These are phyloP conservation scores for Drosophila antonietae DNA, from an alignment of 2,888 invertebrate species.

Conservation along the genomic window DNA sequence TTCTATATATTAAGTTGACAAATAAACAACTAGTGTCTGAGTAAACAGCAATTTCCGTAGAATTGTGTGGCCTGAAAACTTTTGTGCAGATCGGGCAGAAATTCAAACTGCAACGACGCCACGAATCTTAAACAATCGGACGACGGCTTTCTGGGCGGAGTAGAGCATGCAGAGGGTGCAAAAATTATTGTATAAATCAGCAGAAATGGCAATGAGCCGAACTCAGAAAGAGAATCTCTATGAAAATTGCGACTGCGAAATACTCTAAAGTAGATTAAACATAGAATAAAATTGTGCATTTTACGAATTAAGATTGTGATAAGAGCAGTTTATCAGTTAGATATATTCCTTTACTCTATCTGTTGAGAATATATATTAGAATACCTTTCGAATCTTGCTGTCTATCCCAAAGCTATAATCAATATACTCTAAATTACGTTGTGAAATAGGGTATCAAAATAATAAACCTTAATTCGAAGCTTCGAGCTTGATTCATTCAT, in stretches of 20 bases:
- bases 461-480: conserved; percentile 77
- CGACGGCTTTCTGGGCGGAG: conserved; percentile 26
- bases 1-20: conserved; percentile 25
- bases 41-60: conserved; percentile 60
- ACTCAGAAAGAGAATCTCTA: neutral
- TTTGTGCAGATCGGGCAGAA: conserved; percentile 68
- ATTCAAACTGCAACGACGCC: conserved; percentile 73
- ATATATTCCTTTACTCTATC: neutral
- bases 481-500: conserved; percentile 74
- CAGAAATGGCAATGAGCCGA: conserved; percentile 49
- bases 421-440: neutral
- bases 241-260: neutral
- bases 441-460: conserved; percentile 46
- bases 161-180: conserved; percentile 21
- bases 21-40: conserved; percentile 39
- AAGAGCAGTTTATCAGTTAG: neutral
- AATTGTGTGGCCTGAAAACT: conserved; percentile 57
- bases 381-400: too few relatives aligned
- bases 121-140: conserved; percentile 72
- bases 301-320: neutral
- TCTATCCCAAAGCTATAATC: neutral
- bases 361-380: neutral
- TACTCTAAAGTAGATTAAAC: neutral
- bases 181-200: conserved; percentile 73
- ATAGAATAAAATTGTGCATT: neutral